These are phyloP conservation scores for Pseudopipra pipra DNA, from an alignment of 2,113 vertebrate genomes.

Conservation along the genomic window DNA sequence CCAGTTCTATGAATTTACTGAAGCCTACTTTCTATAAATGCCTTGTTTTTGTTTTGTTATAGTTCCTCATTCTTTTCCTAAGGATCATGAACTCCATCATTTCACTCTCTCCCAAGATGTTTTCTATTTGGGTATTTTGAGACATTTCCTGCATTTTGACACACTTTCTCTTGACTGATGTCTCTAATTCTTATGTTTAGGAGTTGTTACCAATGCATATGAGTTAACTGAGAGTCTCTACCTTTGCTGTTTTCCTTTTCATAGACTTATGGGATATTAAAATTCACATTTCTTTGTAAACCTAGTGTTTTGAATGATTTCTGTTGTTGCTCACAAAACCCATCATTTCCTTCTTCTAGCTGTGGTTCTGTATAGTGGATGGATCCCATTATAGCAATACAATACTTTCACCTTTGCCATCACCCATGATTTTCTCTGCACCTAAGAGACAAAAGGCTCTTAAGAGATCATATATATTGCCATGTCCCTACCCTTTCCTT, in stretches of 20 bases:
- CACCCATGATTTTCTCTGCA: not conserved
- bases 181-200: not conserved
- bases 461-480: not conserved
- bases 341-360: not conserved
- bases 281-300: not conserved
- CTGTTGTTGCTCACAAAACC: not conserved
- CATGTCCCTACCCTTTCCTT: not conserved
- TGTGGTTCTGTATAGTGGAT: not conserved
- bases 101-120: not conserved
- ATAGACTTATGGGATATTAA: not conserved
- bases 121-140: not conserved
- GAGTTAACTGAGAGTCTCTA: rapidly evolving
- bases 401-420: not conserved
- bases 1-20: not conserved
- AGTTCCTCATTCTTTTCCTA: not conserved
- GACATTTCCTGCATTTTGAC: not conserved
- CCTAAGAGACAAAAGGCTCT: not conserved
- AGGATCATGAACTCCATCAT: not conserved
- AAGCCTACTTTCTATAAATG: not conserved
- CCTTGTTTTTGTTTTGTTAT: not conserved
- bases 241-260: not conserved
- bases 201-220: rapidly evolving
- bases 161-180: not conserved
- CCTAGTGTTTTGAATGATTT: not conserved
- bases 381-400: not conserved